These are phyloP conservation scores for Eupithecia vulgata DNA, from an alignment of 2,888 invertebrate genomes.

Conservation along the genomic window DNA sequence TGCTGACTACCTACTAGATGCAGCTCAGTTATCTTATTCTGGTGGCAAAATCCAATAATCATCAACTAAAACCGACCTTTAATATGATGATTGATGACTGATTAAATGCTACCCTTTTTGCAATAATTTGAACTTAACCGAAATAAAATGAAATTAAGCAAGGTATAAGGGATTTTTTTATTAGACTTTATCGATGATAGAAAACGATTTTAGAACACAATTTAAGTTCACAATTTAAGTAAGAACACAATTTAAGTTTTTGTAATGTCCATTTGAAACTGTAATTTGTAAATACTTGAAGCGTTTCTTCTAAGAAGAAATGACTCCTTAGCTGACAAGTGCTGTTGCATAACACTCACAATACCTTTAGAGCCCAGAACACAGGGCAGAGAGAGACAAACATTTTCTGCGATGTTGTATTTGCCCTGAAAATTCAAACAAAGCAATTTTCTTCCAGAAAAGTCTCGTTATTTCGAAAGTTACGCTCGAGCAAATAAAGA, in stretches of 20 bases:
- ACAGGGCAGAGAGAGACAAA: slow-evolving; percentile 5
- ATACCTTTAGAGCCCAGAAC: slow-evolving; percentile 4
- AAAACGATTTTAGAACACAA: too few species aligned
- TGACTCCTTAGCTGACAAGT: not conserved
- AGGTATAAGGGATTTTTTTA: too few species aligned
- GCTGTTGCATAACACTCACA: slow-evolving; percentile 2
- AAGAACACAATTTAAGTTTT: not conserved
- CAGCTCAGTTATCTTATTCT: too few species aligned
- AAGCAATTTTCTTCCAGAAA: not conserved
- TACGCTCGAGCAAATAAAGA: not conserved
- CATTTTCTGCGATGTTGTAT: slow-evolving; percentile 2
- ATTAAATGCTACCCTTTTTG: too few species aligned
- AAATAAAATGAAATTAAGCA: too few species aligned
- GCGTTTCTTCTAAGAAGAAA: not conserved
- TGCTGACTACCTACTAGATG: too few species aligned
- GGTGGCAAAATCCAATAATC: too few species aligned
- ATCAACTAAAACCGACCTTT: too few species aligned
- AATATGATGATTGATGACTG: too few species aligned
- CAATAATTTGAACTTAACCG: too few species aligned
- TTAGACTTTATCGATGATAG: too few species aligned
- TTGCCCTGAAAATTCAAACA: slow-evolving; percentile 6
- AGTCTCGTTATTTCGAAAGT: not conserved
- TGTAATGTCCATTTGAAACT: not conserved
- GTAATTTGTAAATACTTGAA: not conserved
- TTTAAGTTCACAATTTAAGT: too few species aligned